phyloP scores from a whole-genome alignment of 92 coral and sea anemone genomes.

The Galaxea fascicularis region DNA sequence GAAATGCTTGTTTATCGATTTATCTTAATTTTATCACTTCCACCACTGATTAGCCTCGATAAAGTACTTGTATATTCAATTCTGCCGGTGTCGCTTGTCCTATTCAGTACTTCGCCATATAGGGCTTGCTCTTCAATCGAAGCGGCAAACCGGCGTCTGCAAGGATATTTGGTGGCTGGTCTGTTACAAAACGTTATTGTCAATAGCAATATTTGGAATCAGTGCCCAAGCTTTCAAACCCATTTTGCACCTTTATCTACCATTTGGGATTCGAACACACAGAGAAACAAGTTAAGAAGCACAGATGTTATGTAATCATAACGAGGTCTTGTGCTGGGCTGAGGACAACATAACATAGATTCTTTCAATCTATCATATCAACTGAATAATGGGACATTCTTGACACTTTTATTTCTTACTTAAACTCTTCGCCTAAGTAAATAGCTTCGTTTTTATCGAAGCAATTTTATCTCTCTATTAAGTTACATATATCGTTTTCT shows the following conservation, averaged over 20 bases:
- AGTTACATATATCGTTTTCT: neutral
- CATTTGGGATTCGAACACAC: neutral
- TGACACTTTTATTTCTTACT: neutral
- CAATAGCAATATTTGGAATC: neutral
- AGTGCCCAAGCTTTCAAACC: neutral
- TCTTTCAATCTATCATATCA: neutral
- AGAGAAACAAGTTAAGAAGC: neutral
- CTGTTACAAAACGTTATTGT: slow-evolving; percentile 6
- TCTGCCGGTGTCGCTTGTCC: slow-evolving; percentile 23
- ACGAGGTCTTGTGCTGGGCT: too few species aligned
- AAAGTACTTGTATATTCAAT: slow-evolving; percentile 40
- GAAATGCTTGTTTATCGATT: neutral
- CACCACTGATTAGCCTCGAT: neutral
- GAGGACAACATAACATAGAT: neutral
- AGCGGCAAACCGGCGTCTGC: slow-evolving; percentile 36
- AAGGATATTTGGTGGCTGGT: slow-evolving; percentile 22
- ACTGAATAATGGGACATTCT: neutral
- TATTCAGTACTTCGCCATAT: neutral
- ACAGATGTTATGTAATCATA: neutral
- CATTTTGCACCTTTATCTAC: neutral
- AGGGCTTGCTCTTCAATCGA: slow-evolving; percentile 8
- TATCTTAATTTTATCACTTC: slow-evolving; percentile 6
- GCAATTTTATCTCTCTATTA: neutral
- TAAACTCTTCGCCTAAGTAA: neutral
- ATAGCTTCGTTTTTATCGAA: neutral